phyloP scores from a whole-genome alignment of 1,140 invertebrate species.

The Drosophila cardini region DNA sequence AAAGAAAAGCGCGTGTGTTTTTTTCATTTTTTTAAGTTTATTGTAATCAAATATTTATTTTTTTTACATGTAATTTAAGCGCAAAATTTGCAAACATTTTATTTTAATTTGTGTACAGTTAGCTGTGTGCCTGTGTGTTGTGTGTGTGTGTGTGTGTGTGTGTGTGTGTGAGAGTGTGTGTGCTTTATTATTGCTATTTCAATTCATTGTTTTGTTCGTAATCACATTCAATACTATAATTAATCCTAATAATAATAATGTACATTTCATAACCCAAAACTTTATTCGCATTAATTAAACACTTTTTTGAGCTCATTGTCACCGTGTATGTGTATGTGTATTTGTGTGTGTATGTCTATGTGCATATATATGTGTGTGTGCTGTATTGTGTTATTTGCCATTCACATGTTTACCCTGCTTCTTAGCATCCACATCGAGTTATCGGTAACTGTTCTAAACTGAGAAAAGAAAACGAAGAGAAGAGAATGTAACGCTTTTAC shows the following conservation, averaged over 20 bases:
- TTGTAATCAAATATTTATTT: conserved; percentile 45
- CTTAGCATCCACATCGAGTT: conserved; percentile 32
- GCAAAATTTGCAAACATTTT: conserved; percentile 14
- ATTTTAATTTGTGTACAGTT: conserved; percentile 22
- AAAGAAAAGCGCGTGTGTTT: conserved; percentile 27
- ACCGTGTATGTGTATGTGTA: conserved; percentile 37
- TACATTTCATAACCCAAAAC: conserved; percentile 29
- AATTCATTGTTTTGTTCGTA: conserved; percentile 37
- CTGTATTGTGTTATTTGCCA: conserved; percentile 29
- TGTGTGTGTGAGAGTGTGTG: conserved; percentile 19
- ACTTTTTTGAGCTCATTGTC: conserved; percentile 23
- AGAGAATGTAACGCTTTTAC: conserved; percentile 76
- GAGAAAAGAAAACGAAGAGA: conserved; percentile 61
- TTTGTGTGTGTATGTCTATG: conserved; percentile 18
- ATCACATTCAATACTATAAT: conserved; percentile 4
- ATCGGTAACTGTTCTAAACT: conserved; percentile 26
- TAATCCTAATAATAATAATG: conserved; percentile 28
- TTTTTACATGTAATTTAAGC: conserved; percentile 39
- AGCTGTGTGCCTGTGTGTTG: conserved; percentile 12
- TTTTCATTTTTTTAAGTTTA: conserved; percentile 22
- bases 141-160: conserved; percentile 44
- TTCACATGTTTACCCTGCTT: conserved; percentile 47
- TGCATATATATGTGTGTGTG: conserved; percentile 22
- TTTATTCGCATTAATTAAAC: conserved; percentile 7
- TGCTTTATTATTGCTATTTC: conserved; percentile 21